Percentiles rank a stretch among this genome's conserved stretches.
Evolutionary conservation across 2,797 vertebrate genomes (phyloP).

Genomic region (Discoglossus pictus): DNA sequence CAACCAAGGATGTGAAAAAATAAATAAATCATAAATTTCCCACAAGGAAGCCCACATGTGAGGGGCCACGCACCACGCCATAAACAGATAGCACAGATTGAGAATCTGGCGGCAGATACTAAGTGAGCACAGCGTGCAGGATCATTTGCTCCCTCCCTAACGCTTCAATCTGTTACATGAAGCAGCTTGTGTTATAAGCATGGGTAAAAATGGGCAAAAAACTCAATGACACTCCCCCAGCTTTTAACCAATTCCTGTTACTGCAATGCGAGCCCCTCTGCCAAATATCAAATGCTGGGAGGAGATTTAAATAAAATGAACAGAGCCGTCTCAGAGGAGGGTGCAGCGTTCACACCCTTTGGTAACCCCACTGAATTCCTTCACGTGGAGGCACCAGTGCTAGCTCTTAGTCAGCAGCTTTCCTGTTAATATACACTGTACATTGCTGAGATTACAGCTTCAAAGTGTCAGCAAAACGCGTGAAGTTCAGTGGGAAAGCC

Average conservation of each 20-base stretch:
- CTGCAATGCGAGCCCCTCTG: too few relatives aligned
- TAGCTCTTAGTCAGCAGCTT: neutral
- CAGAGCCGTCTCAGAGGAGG: too few relatives aligned
- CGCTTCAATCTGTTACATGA: slow-evolving; percentile 10
- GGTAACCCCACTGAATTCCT: neutral
- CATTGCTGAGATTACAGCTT: neutral
- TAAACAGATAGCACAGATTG: neutral
- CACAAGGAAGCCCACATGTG: too few relatives aligned
- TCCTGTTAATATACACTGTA: neutral
- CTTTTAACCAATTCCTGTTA: too few relatives aligned
- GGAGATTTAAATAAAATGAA: too few relatives aligned
- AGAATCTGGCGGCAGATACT: neutral
- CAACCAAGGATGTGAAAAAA: too few relatives aligned
- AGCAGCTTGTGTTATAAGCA: neutral
- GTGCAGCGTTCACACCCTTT: neutral
- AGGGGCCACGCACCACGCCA: neutral
- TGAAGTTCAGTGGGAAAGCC: neutral
- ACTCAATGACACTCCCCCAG: neutral
- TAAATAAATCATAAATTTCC: too few relatives aligned
- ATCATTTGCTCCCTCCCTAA: neutral
- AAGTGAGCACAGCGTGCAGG: too few relatives aligned
- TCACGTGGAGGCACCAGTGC: neutral
- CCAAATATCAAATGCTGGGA: too few relatives aligned
- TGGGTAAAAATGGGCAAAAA: too few relatives aligned
- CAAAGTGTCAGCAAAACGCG: neutral